A percentile compares a stretch with the other conserved stretches of the same genome.
Conservation (phyloP, 2,797 vertebrate genomes). For the Cryptoblepharus egeriae region DNA sequence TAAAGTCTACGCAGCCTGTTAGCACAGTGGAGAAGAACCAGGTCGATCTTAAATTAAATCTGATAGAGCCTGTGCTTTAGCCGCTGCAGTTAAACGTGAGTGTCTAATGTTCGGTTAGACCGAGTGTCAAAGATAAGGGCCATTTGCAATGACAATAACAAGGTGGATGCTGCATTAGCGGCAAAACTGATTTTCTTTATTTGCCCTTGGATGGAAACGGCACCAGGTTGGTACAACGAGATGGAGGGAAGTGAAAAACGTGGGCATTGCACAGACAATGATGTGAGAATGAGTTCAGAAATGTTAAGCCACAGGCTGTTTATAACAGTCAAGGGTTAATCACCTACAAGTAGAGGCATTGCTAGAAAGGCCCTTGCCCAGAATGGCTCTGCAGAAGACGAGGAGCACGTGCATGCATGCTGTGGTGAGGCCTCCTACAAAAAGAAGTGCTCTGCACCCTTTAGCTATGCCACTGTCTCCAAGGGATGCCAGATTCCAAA, state of each 20-base stretch:
- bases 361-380: no score
- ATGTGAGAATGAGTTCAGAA: neutral
- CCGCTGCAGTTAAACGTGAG: constrained; percentile 6
- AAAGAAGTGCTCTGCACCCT: no score
- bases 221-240: neutral
- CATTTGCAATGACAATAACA: constrained; percentile 33
- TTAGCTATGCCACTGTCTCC: no score
- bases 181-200: neutral
- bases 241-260: no score
- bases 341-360: no score
- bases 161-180: constrained; percentile 15
- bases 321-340: neutral
- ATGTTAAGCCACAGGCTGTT: neutral
- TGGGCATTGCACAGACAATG: neutral
- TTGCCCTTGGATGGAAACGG: constrained; percentile 1
- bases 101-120: constrained; percentile 28
- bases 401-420: no score
- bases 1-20: constrained; percentile 5
- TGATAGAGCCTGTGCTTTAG: constrained; percentile 26
- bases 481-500: neutral
- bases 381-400: no score
- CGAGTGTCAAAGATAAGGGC: constrained; percentile 29
- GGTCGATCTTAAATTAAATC: constrained; percentile 40
- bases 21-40: neutral
- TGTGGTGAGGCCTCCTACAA: no score